These are phyloP conservation scores for Dermochelys coriacea DNA, from an alignment of 2,797 vertebrate species.

Conservation along the genomic window DNA sequence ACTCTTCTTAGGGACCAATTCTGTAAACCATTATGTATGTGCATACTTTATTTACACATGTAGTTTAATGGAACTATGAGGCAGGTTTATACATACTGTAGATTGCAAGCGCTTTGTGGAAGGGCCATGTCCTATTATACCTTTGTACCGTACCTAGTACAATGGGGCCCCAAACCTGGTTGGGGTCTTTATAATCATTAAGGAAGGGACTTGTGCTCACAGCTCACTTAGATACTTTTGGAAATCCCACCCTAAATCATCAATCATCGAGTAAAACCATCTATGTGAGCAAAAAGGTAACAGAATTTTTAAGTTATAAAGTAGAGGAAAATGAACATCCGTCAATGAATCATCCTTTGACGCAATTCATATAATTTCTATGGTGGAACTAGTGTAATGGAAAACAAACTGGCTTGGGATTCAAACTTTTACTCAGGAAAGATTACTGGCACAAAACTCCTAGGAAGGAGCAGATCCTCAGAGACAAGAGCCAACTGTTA, in stretches of 20 bases:
- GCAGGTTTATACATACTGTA: neutral
- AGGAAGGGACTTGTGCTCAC: neutral
- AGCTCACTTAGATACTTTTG: neutral
- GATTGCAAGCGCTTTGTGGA: neutral
- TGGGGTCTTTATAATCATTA: neutral
- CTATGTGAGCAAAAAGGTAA: neutral
- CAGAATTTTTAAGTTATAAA: neutral
- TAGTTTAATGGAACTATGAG: neutral
- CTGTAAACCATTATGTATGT: neutral
- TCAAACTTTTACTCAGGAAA: neutral
- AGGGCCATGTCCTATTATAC: neutral
- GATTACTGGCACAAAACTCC: neutral
- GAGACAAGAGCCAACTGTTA: neutral
- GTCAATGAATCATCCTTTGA: neutral
- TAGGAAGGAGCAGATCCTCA: neutral
- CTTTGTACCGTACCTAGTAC: neutral
- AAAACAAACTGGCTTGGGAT: neutral
- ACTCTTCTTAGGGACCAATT: neutral
- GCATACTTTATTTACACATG: neutral
- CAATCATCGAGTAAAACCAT: neutral
- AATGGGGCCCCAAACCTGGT: neutral
- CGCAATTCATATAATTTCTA: neutral
- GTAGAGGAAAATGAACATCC: neutral
- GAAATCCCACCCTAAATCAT: neutral
- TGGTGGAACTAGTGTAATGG: neutral